These are phyloP conservation scores for Etheostoma cragini DNA, from an alignment of 2,113 vertebrate genomes.

Conservation along the genomic window DNA sequence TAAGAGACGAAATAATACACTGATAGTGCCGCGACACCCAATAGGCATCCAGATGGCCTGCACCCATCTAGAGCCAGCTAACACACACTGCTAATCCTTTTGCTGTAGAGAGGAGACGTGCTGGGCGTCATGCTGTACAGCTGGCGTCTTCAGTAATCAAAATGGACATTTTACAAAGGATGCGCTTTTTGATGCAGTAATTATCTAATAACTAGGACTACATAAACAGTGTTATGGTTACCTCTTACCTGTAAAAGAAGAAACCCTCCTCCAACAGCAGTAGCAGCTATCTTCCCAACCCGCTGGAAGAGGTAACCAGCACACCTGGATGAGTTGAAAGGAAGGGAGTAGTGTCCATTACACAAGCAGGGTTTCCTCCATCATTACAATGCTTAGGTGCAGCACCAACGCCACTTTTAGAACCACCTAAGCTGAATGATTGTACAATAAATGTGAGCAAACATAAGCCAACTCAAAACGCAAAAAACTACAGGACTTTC, in stretches of 20 bases:
- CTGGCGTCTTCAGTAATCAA: conserved; percentile 6
- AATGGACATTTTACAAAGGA: neutral
- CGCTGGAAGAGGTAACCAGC: conserved; percentile 98
- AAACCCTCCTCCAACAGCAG: conserved; percentile 96
- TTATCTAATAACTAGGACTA: neutral
- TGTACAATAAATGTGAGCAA: no score
- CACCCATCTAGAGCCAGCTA: conserved; percentile 17
- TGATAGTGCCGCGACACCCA: neutral
- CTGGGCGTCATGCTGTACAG: conserved; percentile 25
- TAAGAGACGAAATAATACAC: neutral
- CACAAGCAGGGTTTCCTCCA: neutral
- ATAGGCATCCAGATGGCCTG: conserved; percentile 38
- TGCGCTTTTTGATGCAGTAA: neutral
- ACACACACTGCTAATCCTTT: conserved; percentile 32
- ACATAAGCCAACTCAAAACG: no score
- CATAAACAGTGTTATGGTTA: neutral
- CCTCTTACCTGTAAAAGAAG: conserved; percentile 92
- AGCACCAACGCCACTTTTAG: no score
- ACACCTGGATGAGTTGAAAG: conserved; percentile 86
- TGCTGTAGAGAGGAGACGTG: conserved; percentile 21
- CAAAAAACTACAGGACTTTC: no score
- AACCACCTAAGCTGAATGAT: no score
- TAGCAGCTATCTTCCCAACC: conserved; percentile 96
- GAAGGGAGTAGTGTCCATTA: neutral
- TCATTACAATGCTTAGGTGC: no score